phyloP scores from a whole-genome alignment of 2,888 invertebrate species.

The Rotaria sp. region DNA sequence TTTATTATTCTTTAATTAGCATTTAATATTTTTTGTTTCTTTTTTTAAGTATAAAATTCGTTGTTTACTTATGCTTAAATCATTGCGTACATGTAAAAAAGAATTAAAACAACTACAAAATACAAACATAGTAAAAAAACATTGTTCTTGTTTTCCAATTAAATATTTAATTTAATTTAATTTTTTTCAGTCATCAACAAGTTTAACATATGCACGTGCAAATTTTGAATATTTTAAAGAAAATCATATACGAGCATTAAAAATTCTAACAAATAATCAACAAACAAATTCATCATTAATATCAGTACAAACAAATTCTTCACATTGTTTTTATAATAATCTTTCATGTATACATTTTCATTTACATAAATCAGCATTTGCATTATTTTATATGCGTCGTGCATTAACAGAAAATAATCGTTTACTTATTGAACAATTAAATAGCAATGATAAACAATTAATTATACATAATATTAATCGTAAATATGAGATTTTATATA shows the following conservation, averaged over 20 bases:
- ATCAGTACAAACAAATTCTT: neutral
- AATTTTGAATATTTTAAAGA: slow-evolving; percentile 65
- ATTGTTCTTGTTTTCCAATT: slow-evolving; percentile 57
- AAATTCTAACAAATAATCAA: slow-evolving; percentile 52
- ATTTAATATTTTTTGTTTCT: slow-evolving; percentile 34
- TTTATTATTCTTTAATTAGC: neutral
- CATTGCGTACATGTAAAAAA: slow-evolving; percentile 54
- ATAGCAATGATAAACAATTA: slow-evolving; percentile 25
- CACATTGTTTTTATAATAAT: slow-evolving; percentile 66
- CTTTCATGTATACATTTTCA: slow-evolving; percentile 71
- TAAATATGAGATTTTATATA: slow-evolving; percentile 68
- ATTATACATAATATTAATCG: slow-evolving; percentile 58
- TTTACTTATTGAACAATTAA: slow-evolving; percentile 10
- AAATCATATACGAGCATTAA: slow-evolving; percentile 63
- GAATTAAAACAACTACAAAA: slow-evolving; percentile 54
- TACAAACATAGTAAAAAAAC: slow-evolving; percentile 48
- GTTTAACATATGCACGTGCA: slow-evolving; percentile 61
- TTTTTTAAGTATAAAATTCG: slow-evolving; percentile 60
- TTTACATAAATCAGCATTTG: slow-evolving; percentile 64
- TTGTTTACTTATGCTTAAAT: slow-evolving; percentile 62
- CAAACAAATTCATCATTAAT: neutral
- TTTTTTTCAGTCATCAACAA: slow-evolving; percentile 53
- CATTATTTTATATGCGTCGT: neutral
- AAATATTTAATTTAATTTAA: slow-evolving; percentile 48
- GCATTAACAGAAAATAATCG: slow-evolving; percentile 18